Percentiles rank a stretch among this genome's conserved stretches.
Evolutionary conservation across 2,113 vertebrate species (phyloP).

Genomic region (Semicossyphus pulcher): DNA sequence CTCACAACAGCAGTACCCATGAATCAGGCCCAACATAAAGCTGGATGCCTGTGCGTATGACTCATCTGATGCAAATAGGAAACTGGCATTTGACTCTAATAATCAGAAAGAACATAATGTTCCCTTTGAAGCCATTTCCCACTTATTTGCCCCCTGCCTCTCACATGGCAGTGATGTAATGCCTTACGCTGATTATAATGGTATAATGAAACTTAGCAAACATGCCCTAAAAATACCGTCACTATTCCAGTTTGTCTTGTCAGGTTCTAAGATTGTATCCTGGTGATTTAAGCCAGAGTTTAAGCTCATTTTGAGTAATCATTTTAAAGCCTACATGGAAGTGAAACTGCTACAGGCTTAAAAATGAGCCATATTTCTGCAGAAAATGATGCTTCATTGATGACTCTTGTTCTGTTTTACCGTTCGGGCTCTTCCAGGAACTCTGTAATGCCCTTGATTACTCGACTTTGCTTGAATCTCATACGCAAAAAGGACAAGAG

Average conservation of each 20-base stretch:
- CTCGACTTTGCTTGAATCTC: constrained; percentile 71
- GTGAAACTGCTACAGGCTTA: constrained; percentile 42
- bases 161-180: constrained; percentile 64
- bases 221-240: constrained; percentile 45
- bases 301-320: constrained; percentile 50
- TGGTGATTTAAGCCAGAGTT: constrained; percentile 32
- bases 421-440: constrained; percentile 56
- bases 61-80: constrained; percentile 70
- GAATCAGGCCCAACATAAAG: constrained; percentile 66
- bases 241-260: constrained; percentile 31
- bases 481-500: constrained; percentile 71
- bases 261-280: constrained; percentile 12
- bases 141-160: constrained; percentile 50
- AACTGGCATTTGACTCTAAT: constrained; percentile 71
- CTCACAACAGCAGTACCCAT: constrained; percentile 49
- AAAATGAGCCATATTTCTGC: constrained; percentile 24
- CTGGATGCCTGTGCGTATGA: constrained; percentile 61
- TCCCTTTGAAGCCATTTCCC: constrained; percentile 67
- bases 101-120: constrained; percentile 76
- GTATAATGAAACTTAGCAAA: constrained; percentile 53
- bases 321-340: constrained; percentile 37
- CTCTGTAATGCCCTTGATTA: constrained; percentile 76
- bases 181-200: constrained; percentile 54
- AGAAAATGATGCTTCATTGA: constrained; percentile 62
- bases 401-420: constrained; percentile 40